Evolutionary conservation across 1,140 invertebrate genomes (phyloP).

Genomic region (Steinernema feltiae): DNA sequence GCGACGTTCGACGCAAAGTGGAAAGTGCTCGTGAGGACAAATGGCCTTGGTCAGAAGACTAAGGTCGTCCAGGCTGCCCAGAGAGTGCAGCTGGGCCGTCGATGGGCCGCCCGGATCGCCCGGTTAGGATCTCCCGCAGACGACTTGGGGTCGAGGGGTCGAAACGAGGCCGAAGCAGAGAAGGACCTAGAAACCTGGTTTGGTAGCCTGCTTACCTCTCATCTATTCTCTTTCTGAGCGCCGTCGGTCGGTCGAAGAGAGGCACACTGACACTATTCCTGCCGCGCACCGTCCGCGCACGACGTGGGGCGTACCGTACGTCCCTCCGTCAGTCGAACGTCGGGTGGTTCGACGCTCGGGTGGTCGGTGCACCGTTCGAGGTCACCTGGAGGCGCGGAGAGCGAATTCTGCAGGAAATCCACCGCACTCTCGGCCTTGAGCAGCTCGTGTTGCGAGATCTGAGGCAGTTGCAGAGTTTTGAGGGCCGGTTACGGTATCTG

Average conservation of each 20-base stretch:
- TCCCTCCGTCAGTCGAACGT: background rate
- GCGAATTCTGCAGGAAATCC: background rate
- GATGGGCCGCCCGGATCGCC: background rate
- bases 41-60: background rate
- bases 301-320: background rate
- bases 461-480: background rate
- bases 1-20: background rate
- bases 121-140: background rate
- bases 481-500: background rate
- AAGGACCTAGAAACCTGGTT: background rate
- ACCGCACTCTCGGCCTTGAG: background rate
- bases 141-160: background rate
- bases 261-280: background rate
- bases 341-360: background rate
- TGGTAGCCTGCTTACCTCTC: slow-evolving; percentile 6
- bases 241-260: background rate
- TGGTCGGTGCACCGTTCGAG: background rate
- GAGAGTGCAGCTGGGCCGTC: no score
- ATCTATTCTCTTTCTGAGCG: background rate
- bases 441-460: no score
- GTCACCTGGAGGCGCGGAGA: background rate
- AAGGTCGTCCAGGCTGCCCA: background rate
- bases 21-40: background rate
- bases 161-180: background rate
- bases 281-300: background rate